phyloP scores from a whole-genome alignment of 2,888 invertebrate genomes.

The Steinernema carpocapsae region DNA sequence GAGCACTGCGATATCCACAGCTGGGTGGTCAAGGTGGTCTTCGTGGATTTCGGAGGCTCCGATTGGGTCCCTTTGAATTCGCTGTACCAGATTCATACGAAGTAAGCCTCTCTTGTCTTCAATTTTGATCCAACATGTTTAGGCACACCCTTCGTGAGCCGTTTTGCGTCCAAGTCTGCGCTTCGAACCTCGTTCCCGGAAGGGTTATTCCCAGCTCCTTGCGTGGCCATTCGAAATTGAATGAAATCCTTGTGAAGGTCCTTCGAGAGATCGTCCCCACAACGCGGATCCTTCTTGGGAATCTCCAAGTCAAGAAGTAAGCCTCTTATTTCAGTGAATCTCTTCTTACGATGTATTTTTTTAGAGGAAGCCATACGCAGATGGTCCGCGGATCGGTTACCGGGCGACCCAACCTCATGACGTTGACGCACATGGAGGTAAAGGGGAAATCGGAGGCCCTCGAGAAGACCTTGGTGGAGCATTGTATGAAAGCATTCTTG shows the following conservation, averaged over 20 bases:
- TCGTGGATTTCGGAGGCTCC: conserved; percentile 4
- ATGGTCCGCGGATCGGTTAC: neutral
- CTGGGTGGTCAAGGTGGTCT: conserved; percentile 22
- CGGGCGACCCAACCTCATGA: neutral
- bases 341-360: neutral
- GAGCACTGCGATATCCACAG: neutral
- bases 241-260: neutral
- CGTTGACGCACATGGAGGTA: neutral
- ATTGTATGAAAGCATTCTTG: no score
- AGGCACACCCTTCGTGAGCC: conserved; percentile 5
- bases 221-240: neutral
- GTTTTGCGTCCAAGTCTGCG: neutral
- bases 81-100: neutral
- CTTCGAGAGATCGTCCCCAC: neutral
- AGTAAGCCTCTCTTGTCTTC: neutral
- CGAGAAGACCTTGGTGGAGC: no score
- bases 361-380: neutral
- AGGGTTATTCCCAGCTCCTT: no score
- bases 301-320: neutral
- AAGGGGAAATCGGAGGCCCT: neutral
- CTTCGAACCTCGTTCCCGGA: no score
- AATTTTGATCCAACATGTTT: neutral
- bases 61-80: neutral
- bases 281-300: neutral
- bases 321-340: no score